Percentiles rank a stretch among this genome's conserved stretches.
These are phyloP conservation scores for Acrocephalus scirpaceus DNA, from an alignment of 2,797 vertebrate genomes.

Conservation along the genomic window DNA sequence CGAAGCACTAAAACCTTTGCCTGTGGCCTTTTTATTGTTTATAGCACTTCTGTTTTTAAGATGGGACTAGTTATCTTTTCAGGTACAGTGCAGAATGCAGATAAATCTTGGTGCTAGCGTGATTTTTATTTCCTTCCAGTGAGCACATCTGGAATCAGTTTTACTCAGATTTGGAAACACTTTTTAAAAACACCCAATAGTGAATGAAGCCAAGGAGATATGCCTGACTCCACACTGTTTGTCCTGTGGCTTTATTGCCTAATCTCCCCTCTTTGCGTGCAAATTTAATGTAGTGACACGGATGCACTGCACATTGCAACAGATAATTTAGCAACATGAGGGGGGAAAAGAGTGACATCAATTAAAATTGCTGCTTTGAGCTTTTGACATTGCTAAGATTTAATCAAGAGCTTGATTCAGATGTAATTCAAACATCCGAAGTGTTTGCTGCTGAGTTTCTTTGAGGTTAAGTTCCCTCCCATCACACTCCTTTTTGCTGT, in stretches of 20 bases:
- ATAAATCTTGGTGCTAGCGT: conserved; percentile 23
- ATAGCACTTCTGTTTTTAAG: conserved; percentile 42
- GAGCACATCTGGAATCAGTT: conserved; percentile 55
- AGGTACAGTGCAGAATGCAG: conserved; percentile 5
- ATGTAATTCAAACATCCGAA: neutral
- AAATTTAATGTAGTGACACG: conserved; percentile 17
- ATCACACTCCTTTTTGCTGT: neutral
- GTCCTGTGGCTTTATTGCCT: conserved; percentile 19
- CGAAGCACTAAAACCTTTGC: neutral
- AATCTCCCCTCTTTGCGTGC: neutral
- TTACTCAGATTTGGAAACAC: conserved; percentile 5
- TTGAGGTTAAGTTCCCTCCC: conserved; percentile 5
- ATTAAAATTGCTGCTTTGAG: conserved; percentile 44
- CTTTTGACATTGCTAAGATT: conserved; percentile 17
- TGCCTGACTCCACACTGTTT: neutral
- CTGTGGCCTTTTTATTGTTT: conserved; percentile 24
- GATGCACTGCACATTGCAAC: neutral
- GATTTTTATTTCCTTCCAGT: neutral
- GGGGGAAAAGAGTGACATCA: neutral
- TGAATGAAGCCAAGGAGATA: neutral
- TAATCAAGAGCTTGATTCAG: conserved; percentile 34
- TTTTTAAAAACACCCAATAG: neutral
- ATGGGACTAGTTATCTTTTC: conserved; percentile 50
- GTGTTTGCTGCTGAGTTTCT: neutral
- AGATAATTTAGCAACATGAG: neutral